These are phyloP conservation scores for Momotus momota DNA, from an alignment of 2,797 vertebrate genomes.

Conservation along the genomic window DNA sequence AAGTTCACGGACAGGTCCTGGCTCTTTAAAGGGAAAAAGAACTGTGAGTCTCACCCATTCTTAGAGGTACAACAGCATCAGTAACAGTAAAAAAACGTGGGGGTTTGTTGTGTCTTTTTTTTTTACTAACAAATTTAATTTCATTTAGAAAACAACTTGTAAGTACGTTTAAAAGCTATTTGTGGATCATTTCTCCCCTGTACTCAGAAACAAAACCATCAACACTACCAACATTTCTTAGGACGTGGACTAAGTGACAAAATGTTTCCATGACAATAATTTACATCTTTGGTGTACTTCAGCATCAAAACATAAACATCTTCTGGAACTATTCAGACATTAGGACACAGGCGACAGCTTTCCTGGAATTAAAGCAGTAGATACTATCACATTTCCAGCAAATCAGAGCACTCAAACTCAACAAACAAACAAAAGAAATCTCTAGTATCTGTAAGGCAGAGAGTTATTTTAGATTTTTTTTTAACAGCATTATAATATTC, in stretches of 20 bases:
- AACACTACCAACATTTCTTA: neutral
- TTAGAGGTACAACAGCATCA: neutral
- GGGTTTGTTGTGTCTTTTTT: neutral
- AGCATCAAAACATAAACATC: neutral
- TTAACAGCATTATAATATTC: neutral
- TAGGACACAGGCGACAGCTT: neutral
- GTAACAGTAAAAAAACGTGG: neutral
- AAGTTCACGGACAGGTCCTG: neutral
- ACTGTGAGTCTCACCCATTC: neutral
- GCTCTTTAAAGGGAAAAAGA: neutral
- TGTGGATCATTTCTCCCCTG: rapidly evolving
- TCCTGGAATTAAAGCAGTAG: neutral
- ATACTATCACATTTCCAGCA: neutral
- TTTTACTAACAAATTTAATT: too few species aligned
- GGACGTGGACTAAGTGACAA: neutral
- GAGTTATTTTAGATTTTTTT: neutral
- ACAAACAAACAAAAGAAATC: neutral
- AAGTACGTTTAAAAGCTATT: neutral
- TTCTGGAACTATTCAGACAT: neutral
- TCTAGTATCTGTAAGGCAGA: neutral
- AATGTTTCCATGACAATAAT: neutral
- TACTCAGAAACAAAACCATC: neutral
- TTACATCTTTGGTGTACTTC: neutral
- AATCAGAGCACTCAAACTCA: neutral
- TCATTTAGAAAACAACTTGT: too few species aligned